Evolutionary conservation across 35 echinoderm and acorn worm species (phyloP).

Genomic region (Hemicentrotus pulcherrimus): DNA sequence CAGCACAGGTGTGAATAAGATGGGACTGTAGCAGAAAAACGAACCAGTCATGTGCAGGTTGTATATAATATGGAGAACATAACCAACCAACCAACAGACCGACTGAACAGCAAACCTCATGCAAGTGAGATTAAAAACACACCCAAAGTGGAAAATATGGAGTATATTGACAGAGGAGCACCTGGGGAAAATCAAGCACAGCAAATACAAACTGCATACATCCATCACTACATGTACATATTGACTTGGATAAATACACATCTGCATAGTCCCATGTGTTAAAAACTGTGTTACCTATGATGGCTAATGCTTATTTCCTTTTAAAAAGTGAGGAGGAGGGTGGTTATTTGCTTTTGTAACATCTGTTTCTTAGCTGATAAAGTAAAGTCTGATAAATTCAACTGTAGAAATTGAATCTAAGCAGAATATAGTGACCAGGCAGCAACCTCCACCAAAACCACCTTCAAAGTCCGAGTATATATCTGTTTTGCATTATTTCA

Average conservation of each 20-base stretch:
- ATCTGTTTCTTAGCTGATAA: neutral
- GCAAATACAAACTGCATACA: neutral
- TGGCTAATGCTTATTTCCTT: neutral
- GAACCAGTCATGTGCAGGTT: neutral
- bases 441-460: neutral
- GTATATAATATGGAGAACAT: neutral
- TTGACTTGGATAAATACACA: neutral
- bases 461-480: neutral
- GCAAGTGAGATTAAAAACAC: neutral
- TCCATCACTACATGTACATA: neutral
- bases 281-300: neutral
- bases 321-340: neutral
- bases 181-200: slow-evolving; percentile 13
- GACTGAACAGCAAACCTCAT: neutral
- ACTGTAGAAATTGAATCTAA: neutral
- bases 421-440: neutral
- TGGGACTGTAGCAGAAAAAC: neutral
- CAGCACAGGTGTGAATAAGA: neutral
- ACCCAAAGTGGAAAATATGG: neutral
- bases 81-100: neutral
- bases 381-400: neutral
- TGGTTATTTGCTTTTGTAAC: neutral
- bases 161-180: neutral
- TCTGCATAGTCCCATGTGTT: neutral
- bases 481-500: neutral